These are phyloP conservation scores for Hydraecia micacea DNA, from an alignment of 2,888 invertebrate genomes.

Conservation along the genomic window DNA sequence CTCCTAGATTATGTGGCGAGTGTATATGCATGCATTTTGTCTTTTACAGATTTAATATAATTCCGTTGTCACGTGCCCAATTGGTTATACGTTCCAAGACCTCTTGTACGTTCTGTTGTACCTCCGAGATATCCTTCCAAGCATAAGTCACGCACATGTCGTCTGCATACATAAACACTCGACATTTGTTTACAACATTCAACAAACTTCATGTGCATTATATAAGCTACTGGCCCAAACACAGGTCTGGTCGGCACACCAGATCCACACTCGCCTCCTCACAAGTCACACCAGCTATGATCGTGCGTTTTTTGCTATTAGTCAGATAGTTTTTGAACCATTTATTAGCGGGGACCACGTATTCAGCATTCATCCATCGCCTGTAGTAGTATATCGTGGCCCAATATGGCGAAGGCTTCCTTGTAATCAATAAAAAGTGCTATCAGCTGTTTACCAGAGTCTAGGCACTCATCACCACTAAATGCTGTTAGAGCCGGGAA, in stretches of 20 bases:
- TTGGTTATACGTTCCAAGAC: neutral
- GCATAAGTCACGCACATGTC: neutral
- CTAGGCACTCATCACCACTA: conserved; percentile 7
- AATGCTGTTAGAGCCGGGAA: neutral
- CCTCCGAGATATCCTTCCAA: neutral
- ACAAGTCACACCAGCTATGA: neutral
- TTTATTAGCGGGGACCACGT: conserved; percentile 13
- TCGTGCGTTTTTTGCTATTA: neutral
- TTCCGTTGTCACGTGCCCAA: neutral
- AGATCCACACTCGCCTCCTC: too few species aligned
- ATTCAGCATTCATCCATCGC: conserved; percentile 32
- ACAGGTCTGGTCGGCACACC: too few species aligned
- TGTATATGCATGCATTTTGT: neutral
- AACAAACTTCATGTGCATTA: too few species aligned
- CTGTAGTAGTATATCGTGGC: conserved; percentile 9
- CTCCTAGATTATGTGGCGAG: too few species aligned
- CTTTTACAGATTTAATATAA: neutral
- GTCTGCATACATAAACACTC: conserved; percentile 6
- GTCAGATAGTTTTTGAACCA: conserved; percentile 24
- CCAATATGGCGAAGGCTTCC: conserved; percentile 17
- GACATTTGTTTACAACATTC: neutral
- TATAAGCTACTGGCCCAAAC: too few species aligned
- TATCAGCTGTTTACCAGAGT: conserved; percentile 7
- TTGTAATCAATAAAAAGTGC: conserved; percentile 9
- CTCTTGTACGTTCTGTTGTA: neutral